Conservation (phyloP, 2,797 vertebrate genomes). For the Coregonus sp. region DNA sequence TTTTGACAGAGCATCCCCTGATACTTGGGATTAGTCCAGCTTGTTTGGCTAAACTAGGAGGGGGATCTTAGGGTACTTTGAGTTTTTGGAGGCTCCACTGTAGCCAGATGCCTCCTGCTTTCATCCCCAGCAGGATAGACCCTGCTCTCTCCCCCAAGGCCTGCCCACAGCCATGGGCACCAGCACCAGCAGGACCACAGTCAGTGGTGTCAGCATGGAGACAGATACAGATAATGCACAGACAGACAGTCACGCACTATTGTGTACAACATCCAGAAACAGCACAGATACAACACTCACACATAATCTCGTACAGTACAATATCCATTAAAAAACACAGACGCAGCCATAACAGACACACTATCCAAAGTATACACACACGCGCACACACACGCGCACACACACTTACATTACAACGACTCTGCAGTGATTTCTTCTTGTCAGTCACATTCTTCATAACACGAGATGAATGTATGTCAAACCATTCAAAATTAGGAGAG, state of each 20-base stretch:
- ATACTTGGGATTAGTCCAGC: conserved; percentile 99
- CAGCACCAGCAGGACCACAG: conserved; percentile 79
- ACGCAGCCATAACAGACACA: not conserved
- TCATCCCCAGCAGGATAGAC: conserved; percentile 93
- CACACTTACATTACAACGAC: not conserved
- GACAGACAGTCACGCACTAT: conserved; percentile 35
- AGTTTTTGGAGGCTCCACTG: conserved; percentile 86
- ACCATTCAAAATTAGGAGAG: not conserved
- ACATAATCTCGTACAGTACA: not conserved
- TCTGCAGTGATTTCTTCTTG: not conserved
- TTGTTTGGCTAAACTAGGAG: conserved; percentile 94
- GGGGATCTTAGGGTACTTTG: conserved; percentile 88
- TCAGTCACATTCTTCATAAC: not conserved
- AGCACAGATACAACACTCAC: not conserved
- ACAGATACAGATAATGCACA: conserved; percentile 21
- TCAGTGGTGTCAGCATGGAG: conserved; percentile 77
- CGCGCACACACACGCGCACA: not conserved
- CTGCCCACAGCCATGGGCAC: conserved; percentile 89
- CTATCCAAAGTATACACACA: not conserved
- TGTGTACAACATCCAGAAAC: not conserved
- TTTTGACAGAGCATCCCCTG: conserved; percentile 99
- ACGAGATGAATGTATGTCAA: not conserved
- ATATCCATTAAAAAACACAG: not conserved
- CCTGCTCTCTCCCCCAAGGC: conserved; percentile 71
- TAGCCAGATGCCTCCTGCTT: conserved; percentile 95